Conservation (phyloP, 2,113 vertebrate genomes). For the Cinclus mexicanus region DNA sequence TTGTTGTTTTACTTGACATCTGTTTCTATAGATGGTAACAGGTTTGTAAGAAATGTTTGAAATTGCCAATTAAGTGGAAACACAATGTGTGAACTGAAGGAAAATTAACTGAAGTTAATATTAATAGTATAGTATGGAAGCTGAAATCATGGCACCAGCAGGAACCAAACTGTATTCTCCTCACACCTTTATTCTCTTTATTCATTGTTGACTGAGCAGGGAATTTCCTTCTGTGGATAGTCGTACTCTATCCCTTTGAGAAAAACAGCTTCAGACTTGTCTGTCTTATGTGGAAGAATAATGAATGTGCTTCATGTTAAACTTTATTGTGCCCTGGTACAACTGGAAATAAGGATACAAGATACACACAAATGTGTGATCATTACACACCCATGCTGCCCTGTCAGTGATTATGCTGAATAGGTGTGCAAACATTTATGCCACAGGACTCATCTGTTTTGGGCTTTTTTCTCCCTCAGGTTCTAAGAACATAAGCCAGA, state of each 20-base stretch:
- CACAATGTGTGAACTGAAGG: neutral
- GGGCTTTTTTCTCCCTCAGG: neutral
- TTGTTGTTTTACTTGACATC: neutral
- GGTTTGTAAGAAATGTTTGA: neutral
- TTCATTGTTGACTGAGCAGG: neutral
- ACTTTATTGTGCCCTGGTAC: neutral
- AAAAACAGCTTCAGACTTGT: neutral
- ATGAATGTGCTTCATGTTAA: neutral
- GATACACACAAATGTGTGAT: neutral
- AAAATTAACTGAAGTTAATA: neutral
- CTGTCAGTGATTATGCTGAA: neutral
- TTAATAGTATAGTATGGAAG: neutral
- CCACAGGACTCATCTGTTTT: neutral
- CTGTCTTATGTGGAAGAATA: neutral
- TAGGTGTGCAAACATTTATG: neutral
- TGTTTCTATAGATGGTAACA: neutral
- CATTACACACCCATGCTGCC: neutral
- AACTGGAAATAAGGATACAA: neutral
- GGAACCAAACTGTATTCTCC: neutral
- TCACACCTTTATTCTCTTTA: neutral
- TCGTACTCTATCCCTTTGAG: neutral
- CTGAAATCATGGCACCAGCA: neutral
- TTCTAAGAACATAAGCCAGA: conserved; percentile 69
- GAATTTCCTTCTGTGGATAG: neutral
- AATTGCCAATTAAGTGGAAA: neutral